A percentile compares a stretch with the other conserved stretches of the same genome.
Conservation (phyloP, 1,140 invertebrate genomes). For the Asobara japonica region DNA sequence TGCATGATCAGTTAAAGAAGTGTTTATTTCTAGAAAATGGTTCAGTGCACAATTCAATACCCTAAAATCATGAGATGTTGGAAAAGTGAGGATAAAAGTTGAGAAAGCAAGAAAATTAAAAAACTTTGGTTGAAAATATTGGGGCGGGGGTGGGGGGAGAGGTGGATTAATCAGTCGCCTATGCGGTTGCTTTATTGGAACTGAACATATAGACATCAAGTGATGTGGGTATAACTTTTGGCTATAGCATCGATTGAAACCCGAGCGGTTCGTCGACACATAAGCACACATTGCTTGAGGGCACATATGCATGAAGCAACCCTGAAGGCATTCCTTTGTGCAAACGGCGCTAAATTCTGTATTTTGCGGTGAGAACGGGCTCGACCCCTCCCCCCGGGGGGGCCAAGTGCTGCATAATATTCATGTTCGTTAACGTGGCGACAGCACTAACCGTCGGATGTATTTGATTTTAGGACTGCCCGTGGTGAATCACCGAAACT, state of each 20-base stretch:
- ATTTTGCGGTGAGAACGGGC: constrained; percentile 9
- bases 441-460: not conserved
- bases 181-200: constrained; percentile 3
- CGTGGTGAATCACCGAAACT: not conserved
- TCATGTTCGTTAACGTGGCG: not conserved
- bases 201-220: not conserved
- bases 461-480: not conserved
- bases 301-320: constrained; percentile 24
- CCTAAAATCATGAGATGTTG: not conserved
- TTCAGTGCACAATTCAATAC: not conserved
- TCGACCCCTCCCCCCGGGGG: not conserved
- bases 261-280: constrained; percentile 8
- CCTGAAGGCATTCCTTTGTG: constrained; percentile 19
- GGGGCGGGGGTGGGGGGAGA: no score
- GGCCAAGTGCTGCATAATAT: not conserved
- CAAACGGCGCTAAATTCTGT: constrained; percentile 26
- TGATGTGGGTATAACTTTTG: constrained; percentile 17
- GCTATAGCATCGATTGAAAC: constrained; percentile 2
- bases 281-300: constrained; percentile 13
- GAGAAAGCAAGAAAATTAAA: not conserved
- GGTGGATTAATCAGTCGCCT: constrained; percentile 20
- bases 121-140: not conserved
- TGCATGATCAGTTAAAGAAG: no score
- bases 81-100: not conserved
- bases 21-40: not conserved